These are phyloP conservation scores for Diplodus sargus DNA, from an alignment of 2,797 vertebrate genomes.

Conservation along the genomic window DNA sequence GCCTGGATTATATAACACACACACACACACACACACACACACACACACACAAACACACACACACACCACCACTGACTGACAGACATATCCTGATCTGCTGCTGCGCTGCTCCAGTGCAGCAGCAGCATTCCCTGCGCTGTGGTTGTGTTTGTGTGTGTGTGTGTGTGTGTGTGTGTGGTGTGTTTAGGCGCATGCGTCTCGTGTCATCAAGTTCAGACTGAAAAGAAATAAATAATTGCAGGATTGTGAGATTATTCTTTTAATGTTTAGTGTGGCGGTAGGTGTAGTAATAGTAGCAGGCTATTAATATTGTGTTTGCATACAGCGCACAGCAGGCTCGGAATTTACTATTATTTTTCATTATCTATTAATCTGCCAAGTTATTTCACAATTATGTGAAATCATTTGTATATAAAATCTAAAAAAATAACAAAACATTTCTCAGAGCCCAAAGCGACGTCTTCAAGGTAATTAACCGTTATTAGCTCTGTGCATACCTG, in stretches of 20 bases:
- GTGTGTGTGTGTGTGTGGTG: not conserved
- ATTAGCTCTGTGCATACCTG: too few relatives aligned
- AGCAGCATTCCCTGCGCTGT: not conserved
- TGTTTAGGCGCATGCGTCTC: not conserved
- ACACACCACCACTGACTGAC: conserved; percentile 33
- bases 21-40: not conserved
- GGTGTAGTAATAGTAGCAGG: too few relatives aligned
- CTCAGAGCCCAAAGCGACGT: too few relatives aligned
- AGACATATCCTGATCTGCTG: conserved; percentile 38
- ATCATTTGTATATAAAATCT: too few relatives aligned
- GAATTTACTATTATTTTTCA: too few relatives aligned
- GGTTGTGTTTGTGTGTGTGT: not conserved
- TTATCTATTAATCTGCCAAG: too few relatives aligned
- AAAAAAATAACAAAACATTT: too few relatives aligned
- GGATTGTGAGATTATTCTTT: not conserved
- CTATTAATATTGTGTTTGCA: too few relatives aligned
- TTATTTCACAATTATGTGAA: too few relatives aligned
- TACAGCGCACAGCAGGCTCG: too few relatives aligned
- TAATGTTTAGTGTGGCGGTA: not conserved
- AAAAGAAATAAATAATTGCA: not conserved
- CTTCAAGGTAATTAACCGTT: too few relatives aligned
- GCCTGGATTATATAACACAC: conserved; percentile 59
- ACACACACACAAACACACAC: conserved; percentile 5
- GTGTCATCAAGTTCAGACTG: conserved; percentile 16
- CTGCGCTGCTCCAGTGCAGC: conserved; percentile 14